Evolutionary conservation across 2,113 vertebrate species (phyloP).

Genomic region (Scytalopus superciliaris): DNA sequence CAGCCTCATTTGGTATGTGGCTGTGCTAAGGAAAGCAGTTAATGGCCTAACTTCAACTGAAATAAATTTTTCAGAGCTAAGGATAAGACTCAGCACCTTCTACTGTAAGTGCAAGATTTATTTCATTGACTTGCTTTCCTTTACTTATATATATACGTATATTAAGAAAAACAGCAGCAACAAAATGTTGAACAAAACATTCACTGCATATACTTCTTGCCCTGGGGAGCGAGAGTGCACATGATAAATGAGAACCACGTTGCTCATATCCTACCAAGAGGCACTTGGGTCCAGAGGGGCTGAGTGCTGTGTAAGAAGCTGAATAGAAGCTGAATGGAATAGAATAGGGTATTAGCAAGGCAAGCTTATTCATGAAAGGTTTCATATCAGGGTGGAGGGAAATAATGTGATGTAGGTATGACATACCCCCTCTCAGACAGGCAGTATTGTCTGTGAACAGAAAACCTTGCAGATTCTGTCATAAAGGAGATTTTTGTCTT

Average conservation of each 20-base stretch:
- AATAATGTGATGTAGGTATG: background rate
- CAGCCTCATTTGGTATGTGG: background rate
- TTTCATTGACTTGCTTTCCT: background rate
- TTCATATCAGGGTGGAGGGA: rapidly evolving
- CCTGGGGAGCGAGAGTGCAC: background rate
- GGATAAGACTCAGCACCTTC: background rate
- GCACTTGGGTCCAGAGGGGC: background rate
- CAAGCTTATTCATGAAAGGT: background rate
- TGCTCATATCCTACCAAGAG: background rate
- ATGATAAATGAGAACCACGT: background rate
- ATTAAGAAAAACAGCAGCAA: background rate
- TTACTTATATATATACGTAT: background rate
- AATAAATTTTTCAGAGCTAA: background rate
- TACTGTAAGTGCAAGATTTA: background rate
- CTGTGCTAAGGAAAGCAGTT: background rate
- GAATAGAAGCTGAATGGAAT: background rate
- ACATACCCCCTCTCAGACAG: background rate
- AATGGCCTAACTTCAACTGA: background rate
- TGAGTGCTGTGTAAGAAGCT: background rate
- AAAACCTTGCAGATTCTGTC: background rate
- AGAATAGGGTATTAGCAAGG: background rate
- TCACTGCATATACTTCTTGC: background rate
- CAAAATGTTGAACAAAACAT: background rate
- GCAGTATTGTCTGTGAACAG: background rate
- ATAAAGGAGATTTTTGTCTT: background rate